Evolutionary conservation across 2,888 invertebrate species (phyloP).

Genomic region (Atethmia centrago): DNA sequence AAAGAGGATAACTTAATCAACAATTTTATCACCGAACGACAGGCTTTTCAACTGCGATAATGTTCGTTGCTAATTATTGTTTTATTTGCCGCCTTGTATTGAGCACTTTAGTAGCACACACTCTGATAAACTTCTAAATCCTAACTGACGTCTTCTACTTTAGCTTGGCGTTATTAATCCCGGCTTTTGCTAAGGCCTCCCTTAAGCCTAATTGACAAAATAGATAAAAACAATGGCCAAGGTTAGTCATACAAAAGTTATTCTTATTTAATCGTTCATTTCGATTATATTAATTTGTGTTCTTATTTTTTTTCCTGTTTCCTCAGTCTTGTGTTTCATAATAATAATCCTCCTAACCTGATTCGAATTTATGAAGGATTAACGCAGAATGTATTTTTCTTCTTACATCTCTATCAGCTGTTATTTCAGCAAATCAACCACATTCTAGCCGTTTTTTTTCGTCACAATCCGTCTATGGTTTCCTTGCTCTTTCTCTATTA

Average conservation of each 20-base stretch:
- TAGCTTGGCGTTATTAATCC: too few species aligned
- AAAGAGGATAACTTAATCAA: neutral
- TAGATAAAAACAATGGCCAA: slow-evolving; percentile 6
- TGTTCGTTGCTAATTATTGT: slow-evolving; percentile 1
- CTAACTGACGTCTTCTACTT: slow-evolving; percentile 21
- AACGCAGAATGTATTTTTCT: too few species aligned
- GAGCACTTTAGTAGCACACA: neutral
- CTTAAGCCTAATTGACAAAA: slow-evolving; percentile 32
- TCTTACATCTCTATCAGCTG: too few species aligned
- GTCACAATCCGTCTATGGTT: neutral
- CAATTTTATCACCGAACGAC: slow-evolving; percentile 3
- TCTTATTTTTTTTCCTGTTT: neutral
- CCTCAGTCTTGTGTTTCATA: neutral
- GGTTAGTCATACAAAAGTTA: neutral
- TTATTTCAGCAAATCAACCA: neutral
- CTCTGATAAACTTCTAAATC: slow-evolving; percentile 15
- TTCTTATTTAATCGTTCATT: slow-evolving; percentile 2
- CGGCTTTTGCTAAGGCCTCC: too few species aligned
- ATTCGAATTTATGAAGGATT: neutral
- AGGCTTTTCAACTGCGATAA: slow-evolving; percentile 1
- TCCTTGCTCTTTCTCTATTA: neutral
- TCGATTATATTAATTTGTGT: slow-evolving; percentile 4
- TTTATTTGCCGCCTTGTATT: neutral
- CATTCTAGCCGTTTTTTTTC: neutral
- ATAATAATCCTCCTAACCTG: too few species aligned